phyloP scores from a whole-genome alignment of 2,888 invertebrate genomes.

The Crioceris asparagi region DNA sequence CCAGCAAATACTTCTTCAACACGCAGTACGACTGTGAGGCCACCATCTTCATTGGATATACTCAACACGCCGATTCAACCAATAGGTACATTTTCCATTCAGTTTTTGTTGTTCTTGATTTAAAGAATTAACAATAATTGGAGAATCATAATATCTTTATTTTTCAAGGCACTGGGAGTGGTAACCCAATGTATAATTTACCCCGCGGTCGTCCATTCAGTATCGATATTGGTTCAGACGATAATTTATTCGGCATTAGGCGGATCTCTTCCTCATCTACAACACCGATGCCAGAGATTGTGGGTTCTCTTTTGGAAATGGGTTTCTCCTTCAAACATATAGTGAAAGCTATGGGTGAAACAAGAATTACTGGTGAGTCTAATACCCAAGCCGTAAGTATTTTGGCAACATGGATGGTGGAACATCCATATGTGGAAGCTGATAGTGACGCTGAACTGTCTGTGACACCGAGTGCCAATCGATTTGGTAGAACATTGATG shows the following conservation, averaged over 20 bases:
- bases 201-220: too few relatives aligned
- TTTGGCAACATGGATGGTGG: conserved; percentile 54
- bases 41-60: conserved; percentile 28
- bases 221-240: conserved; percentile 29
- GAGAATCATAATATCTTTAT: too few relatives aligned
- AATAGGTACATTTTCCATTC: conserved; percentile 5
- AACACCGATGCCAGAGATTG: conserved; percentile 36
- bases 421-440: conserved; percentile 42
- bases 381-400: conserved; percentile 44
- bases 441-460: conserved; percentile 11
- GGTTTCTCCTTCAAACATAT: conserved; percentile 49
- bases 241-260: conserved; percentile 22
- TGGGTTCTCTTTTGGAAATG: conserved; percentile 49
- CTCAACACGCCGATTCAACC: conserved; percentile 20
- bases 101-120: not conserved
- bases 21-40: conserved; percentile 18
- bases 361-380: conserved; percentile 35
- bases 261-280: conserved; percentile 28
- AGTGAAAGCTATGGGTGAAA: conserved; percentile 41
- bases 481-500: conserved; percentile 9
- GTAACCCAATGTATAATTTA: too few relatives aligned
- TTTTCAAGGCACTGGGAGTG: too few relatives aligned
- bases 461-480: not conserved
- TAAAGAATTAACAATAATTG: not conserved
- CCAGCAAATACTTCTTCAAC: conserved; percentile 8